These are phyloP conservation scores for Horisme vitalbata DNA, from an alignment of 2,888 invertebrate species.

Conservation along the genomic window DNA sequence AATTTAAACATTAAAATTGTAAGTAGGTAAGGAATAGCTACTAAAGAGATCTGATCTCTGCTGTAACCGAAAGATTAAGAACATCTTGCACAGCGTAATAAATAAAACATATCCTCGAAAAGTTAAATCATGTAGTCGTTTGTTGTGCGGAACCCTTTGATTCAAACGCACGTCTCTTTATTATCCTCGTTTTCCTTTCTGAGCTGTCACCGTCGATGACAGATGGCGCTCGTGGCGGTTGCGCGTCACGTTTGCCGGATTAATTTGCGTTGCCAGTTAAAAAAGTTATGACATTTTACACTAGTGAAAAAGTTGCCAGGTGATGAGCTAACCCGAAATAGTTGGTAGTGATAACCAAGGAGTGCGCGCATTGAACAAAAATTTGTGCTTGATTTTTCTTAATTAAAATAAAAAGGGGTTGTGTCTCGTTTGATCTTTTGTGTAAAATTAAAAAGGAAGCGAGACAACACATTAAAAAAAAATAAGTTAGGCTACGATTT, in stretches of 20 bases:
- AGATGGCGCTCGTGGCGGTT: slow-evolving; percentile 36
- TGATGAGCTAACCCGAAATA: background rate
- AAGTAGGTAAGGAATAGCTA: no score
- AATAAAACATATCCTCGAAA: slow-evolving; percentile 12
- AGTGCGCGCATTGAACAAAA: no score
- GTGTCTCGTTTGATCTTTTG: no score
- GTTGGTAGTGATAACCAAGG: no score
- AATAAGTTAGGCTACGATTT: no score
- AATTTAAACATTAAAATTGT: no score
- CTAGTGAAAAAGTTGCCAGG: slow-evolving; percentile 21
- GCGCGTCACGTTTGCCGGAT: slow-evolving; percentile 30
- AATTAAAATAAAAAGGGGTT: no score
- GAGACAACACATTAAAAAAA: no score
- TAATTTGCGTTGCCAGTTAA: slow-evolving; percentile 30
- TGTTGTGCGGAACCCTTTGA: slow-evolving; percentile 25
- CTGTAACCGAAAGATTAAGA: no score
- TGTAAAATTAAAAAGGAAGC: no score
- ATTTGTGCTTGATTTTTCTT: no score
- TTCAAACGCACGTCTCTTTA: slow-evolving; percentile 30
- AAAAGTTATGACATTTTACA: slow-evolving; percentile 30
- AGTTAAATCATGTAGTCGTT: slow-evolving; percentile 14
- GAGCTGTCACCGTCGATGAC: slow-evolving; percentile 44
- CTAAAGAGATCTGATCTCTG: no score
- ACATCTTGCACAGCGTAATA: background rate
- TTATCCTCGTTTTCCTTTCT: slow-evolving; percentile 32